Percentiles rank a stretch among this genome's conserved stretches.
Evolutionary conservation across 2,797 vertebrate species (phyloP).

Genomic region (Acanthurus leucopareius): DNA sequence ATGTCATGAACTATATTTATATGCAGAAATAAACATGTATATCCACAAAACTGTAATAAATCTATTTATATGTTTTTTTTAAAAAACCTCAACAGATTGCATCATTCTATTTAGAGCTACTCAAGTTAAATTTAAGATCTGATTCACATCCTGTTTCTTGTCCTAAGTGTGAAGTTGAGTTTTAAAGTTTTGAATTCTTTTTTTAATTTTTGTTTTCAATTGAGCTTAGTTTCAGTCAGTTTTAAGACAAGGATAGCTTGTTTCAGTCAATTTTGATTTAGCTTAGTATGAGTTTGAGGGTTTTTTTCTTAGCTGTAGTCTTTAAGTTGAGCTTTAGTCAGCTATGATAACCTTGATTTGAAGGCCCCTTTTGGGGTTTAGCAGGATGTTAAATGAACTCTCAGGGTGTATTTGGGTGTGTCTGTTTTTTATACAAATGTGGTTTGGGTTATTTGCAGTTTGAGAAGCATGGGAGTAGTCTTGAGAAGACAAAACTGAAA

Average conservation of each 20-base stretch:
- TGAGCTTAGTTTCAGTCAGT: too few species aligned
- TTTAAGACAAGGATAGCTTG: too few species aligned
- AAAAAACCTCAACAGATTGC: not conserved
- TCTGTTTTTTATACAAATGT: slow-evolving; percentile 30
- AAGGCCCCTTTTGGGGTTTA: slow-evolving; percentile 10
- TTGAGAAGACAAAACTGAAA: slow-evolving; percentile 88
- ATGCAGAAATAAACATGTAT: not conserved
- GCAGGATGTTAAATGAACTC: not conserved
- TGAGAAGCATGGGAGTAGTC: slow-evolving; percentile 87
- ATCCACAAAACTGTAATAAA: not conserved
- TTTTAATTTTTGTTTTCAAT: too few species aligned
- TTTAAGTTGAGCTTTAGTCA: too few species aligned
- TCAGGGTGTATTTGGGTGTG: slow-evolving; percentile 8
- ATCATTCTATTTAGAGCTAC: not conserved
- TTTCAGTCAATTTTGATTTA: too few species aligned
- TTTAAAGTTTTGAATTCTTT: too few species aligned
- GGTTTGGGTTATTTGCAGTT: slow-evolving; percentile 85
- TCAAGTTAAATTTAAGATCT: not conserved
- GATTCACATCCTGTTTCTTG: slow-evolving; percentile 32
- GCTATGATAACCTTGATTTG: not conserved
- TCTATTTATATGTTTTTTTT: not conserved
- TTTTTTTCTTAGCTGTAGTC: too few species aligned
- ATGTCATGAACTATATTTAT: not conserved
- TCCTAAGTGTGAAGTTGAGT: too few species aligned
- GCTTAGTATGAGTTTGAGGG: too few species aligned